phyloP scores from a whole-genome alignment of 2,888 invertebrate species.

The Chymomyza fuscimana region DNA sequence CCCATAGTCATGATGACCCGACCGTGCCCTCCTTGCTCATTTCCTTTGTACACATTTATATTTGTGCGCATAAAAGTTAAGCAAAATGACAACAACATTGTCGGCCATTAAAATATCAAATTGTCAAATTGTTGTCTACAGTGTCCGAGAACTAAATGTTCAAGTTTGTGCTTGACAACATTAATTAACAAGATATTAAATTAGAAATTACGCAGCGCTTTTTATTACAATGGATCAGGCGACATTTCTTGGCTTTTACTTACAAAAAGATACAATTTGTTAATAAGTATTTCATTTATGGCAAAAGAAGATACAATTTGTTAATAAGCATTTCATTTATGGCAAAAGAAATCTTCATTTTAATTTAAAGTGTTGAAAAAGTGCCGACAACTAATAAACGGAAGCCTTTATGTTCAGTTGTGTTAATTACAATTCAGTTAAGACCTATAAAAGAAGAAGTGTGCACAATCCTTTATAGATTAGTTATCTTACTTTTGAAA shows the following conservation, averaged over 20 bases:
- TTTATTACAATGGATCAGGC: background rate
- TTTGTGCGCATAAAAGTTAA: background rate
- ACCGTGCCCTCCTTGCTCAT: background rate
- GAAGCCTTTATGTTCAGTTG: background rate
- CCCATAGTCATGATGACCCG: background rate
- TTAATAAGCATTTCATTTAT: no score
- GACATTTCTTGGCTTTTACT: background rate
- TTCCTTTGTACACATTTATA: background rate
- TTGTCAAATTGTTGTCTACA: no score
- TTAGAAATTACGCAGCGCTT: background rate
- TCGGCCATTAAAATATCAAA: no score
- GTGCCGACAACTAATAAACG: background rate
- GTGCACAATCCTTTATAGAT: background rate
- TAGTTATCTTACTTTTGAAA: background rate
- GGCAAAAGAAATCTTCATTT: no score
- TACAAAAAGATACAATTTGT: background rate
- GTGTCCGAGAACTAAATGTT: background rate
- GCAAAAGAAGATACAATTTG: background rate
- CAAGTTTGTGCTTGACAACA: background rate
- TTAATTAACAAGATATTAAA: background rate
- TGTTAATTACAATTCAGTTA: background rate
- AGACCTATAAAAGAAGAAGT: background rate
- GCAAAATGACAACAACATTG: no score
- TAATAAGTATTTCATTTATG: no score
- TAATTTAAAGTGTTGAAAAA: no score